These are phyloP conservation scores for Calvadosia cruxmelitensis DNA, from an alignment of 30 jellyfish, hydroid and myxozoan species.

Conservation along the genomic window DNA sequence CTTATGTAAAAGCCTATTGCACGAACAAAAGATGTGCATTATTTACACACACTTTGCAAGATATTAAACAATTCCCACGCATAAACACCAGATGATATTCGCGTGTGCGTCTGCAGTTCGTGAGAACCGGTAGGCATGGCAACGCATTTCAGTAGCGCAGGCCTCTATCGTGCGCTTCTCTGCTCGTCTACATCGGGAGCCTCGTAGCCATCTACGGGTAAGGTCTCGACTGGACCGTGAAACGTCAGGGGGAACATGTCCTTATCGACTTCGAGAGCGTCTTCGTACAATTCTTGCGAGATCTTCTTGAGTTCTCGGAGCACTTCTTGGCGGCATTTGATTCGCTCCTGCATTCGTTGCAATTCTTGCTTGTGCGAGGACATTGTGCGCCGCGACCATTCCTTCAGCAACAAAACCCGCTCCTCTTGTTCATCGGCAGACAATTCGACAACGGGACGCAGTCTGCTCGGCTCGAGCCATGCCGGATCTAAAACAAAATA, in stretches of 20 bases:
- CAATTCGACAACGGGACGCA: constrained; percentile 25
- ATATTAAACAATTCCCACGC: too few species aligned
- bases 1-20: too few species aligned
- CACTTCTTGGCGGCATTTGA: constrained; percentile 71
- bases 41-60: too few species aligned
- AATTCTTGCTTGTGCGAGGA: constrained; percentile 40
- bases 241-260: constrained; percentile 53
- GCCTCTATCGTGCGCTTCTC: too few species aligned
- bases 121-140: too few species aligned
- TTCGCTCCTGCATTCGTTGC: constrained; percentile 35
- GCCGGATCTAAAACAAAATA: constrained; percentile 28
- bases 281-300: constrained; percentile 43
- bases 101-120: too few species aligned
- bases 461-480: constrained; percentile 41
- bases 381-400: constrained; percentile 78
- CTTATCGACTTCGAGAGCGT: constrained; percentile 59
- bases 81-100: too few species aligned
- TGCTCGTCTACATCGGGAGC: constrained; percentile 94
- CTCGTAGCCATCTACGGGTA: constrained; percentile 52
- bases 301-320: constrained; percentile 62
- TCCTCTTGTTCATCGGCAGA: constrained; percentile 44
- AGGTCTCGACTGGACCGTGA: constrained; percentile 83
- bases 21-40: too few species aligned
- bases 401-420: constrained; percentile 48
- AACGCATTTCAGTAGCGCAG: too few species aligned